Evolutionary conservation across 2,113 vertebrate species (phyloP).

Genomic region (Manacus vitellinus): DNA sequence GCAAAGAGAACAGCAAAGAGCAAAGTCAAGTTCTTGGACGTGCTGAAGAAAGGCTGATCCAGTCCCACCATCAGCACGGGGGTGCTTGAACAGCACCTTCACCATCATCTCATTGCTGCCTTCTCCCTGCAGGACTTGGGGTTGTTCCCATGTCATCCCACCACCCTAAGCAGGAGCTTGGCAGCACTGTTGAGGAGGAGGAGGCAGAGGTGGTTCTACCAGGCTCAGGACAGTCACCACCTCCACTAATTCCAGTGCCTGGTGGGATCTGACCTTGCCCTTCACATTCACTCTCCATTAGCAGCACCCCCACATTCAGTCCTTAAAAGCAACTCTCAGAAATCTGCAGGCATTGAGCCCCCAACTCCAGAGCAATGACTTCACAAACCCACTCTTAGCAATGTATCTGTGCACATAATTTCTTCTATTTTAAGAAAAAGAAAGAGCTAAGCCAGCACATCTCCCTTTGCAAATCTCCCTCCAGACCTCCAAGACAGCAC

Average conservation of each 20-base stretch:
- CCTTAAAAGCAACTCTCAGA: background rate
- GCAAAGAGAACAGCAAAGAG: background rate
- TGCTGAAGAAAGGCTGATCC: background rate
- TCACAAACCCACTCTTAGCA: background rate
- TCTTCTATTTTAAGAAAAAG: background rate
- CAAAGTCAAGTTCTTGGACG: background rate
- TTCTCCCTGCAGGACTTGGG: background rate
- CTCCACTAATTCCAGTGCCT: background rate
- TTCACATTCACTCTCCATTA: background rate
- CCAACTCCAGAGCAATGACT: fast-evolving
- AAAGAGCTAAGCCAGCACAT: background rate
- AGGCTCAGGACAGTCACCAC: background rate
- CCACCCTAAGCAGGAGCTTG: background rate
- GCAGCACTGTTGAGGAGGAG: background rate
- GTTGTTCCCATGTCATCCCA: background rate
- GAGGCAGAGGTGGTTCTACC: background rate
- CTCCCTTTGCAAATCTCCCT: background rate
- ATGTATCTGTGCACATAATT: background rate
- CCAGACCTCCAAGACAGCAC: fast-evolving
- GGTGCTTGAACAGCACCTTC: fast-evolving
- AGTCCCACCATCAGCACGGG: fast-evolving
- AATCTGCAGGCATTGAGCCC: background rate
- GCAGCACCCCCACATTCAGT: background rate
- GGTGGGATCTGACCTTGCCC: background rate
- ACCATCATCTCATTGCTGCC: background rate